These are phyloP conservation scores for Barypeithes pellucidus DNA, from an alignment of 2,888 invertebrate genomes.

Conservation along the genomic window DNA sequence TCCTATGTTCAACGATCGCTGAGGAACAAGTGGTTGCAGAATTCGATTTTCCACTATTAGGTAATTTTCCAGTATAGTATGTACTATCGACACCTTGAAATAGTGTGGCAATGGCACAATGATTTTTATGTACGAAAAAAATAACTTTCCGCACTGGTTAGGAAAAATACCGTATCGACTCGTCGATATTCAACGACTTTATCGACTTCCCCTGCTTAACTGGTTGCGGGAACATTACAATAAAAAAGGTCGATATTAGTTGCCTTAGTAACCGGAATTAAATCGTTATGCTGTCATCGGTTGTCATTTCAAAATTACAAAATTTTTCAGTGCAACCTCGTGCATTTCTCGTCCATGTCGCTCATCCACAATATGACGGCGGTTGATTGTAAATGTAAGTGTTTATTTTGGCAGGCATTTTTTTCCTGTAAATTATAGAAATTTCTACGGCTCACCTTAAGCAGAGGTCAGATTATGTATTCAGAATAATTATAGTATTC, in stretches of 20 bases:
- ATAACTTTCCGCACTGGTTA: too few relatives aligned
- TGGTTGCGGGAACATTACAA: slow-evolving; percentile 1
- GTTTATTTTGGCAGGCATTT: not conserved
- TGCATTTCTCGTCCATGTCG: not conserved
- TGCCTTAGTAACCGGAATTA: not conserved
- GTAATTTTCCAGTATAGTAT: too few relatives aligned
- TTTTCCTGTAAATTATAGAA: too few relatives aligned
- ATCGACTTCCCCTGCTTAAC: not conserved
- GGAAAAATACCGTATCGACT: not conserved
- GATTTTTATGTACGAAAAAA: too few relatives aligned
- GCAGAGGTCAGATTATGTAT: too few relatives aligned
- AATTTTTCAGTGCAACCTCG: slow-evolving; percentile 5
- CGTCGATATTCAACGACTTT: not conserved
- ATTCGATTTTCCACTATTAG: too few relatives aligned
- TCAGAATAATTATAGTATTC: too few relatives aligned
- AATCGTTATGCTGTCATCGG: slow-evolving; percentile 15
- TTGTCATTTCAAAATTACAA: slow-evolving; percentile 12
- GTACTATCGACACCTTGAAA: too few relatives aligned
- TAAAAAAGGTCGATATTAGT: not conserved
- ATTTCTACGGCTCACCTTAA: too few relatives aligned
- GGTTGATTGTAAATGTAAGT: slow-evolving; percentile 34
- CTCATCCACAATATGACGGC: slow-evolving; percentile 26
- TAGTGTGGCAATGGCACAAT: too few relatives aligned
- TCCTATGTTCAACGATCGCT: too few relatives aligned
- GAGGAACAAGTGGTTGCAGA: too few relatives aligned